Base-by-base conservation (phyloP, 2,888 invertebrate genomes). In the Aphidoletes aphidimyza region DNA sequence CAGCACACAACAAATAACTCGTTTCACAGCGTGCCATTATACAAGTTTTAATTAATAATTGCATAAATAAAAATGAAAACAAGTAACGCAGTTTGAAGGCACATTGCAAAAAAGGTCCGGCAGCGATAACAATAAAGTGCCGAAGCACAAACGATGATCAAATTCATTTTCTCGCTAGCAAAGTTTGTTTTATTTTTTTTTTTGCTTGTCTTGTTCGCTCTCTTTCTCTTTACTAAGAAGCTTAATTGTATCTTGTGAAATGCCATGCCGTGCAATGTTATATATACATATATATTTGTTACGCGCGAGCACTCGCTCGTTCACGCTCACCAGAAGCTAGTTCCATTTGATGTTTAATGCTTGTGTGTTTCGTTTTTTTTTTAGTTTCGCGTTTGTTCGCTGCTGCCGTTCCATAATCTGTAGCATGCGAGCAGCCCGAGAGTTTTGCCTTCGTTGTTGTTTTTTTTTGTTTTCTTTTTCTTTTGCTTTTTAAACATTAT, bases 181-280 rank as follows among this genome's bases (percentile, higher is more conserved):
- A n/a, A n/a, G n/a, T n/a, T n/a, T n/a, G n/a, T n/a, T n/a, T n/a
- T n/a, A n/a, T n/a, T n/a, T n/a, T n/a, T n/a, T n/a, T n/a, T n/a
- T n/a, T n/a, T n/a, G n/a, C n/a, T n/a, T n/a, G n/a, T n/a, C n/a
- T n/a, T n/a, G n/a, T n/a, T n/a, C n/a, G n/a, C n/a, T n/a, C n/a
- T n/a, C n/a, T n/a, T n/a, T n/a, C n/a, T n/a, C n/a, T 78, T 54
- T 54, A 36, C 34, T 78, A 78, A 78, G 17, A 78, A 78, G 8
- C 78, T 17, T 78, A 78, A 78, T 78, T 78, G 78, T 36, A 36
- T 54, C 54, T n/a, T 17, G 26, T 11, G 22, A 54, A 26, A 54
- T 54, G 54, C 0, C 11, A 54, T 14, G 9, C 19, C 47, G 19
- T 14, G 17, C 47, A 2, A 19, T 47, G n/a, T n/a, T n/a, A 39